These are phyloP conservation scores for Brachystomella parvula DNA, from an alignment of 1,140 invertebrate genomes.

Conservation along the genomic window DNA sequence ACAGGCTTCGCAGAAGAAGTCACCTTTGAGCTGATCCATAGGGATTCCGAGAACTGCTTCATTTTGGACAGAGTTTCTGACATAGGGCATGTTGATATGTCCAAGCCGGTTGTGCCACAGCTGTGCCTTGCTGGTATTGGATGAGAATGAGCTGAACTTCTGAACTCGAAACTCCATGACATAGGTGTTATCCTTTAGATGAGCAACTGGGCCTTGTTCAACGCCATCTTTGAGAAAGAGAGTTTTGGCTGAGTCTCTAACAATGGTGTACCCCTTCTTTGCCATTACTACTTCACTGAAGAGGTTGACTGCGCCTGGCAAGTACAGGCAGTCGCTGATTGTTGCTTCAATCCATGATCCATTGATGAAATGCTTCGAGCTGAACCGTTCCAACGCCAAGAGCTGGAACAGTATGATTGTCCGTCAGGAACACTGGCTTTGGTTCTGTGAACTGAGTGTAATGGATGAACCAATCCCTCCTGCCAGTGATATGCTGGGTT, in stretches of 20 bases:
- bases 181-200: not conserved
- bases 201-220: not conserved
- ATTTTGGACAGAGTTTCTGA: not conserved
- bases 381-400: constrained; percentile 19
- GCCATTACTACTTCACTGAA: constrained; percentile 13
- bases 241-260: not conserved
- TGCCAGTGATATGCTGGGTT: constrained; percentile 16
- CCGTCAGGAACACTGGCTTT: not conserved
- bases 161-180: not conserved
- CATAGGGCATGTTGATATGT: not conserved
- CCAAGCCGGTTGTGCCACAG: not conserved
- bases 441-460: constrained; percentile 6
- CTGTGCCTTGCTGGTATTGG: not conserved
- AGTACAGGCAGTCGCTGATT: constrained; percentile 8
- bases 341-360: constrained; percentile 4
- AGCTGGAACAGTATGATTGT: not conserved
- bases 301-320: constrained; percentile 17
- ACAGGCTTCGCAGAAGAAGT: not conserved
- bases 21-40: not conserved
- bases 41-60: not conserved
- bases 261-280: constrained; percentile 17
- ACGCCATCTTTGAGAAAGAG: not conserved
- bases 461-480: constrained; percentile 10
- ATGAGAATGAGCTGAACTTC: not conserved
- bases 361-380: constrained; percentile 8